A percentile compares a stretch with the other conserved stretches of the same genome.
phyloP scores from a whole-genome alignment of 1,140 invertebrate genomes.

The Kradibia gibbosae region DNA sequence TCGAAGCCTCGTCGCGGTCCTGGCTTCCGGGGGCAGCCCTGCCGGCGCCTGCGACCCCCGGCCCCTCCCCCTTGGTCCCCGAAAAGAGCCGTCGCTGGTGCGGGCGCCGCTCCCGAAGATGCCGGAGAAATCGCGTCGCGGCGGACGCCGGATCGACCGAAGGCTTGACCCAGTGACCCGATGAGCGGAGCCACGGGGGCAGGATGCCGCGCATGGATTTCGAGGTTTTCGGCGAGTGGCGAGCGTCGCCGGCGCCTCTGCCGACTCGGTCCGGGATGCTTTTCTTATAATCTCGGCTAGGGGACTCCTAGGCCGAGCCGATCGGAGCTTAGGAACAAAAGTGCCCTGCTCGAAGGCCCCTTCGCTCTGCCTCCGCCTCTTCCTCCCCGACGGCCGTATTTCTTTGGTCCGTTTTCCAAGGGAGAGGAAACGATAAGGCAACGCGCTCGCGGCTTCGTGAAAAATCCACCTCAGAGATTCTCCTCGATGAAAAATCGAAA shows the following conservation, averaged over 20 bases:
- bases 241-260: not conserved
- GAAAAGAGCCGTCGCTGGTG: conserved; percentile 23
- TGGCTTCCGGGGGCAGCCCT: not conserved
- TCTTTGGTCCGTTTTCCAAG: not conserved
- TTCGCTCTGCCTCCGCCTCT: not conserved
- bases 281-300: too few relatives aligned
- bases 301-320: too few relatives aligned
- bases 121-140: conserved; percentile 14
- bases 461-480: not conserved
- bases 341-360: not conserved
- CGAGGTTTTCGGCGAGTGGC: not conserved
- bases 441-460: not conserved
- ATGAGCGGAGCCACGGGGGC: not conserved
- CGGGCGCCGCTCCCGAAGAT: conserved; percentile 8
- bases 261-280: not conserved
- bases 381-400: too few relatives aligned
- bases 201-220: not conserved
- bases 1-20: not conserved
- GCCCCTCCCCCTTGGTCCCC: not conserved
- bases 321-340: too few relatives aligned
- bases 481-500: not conserved
- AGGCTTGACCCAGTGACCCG: conserved; percentile 50
- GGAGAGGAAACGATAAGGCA: not conserved
- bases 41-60: not conserved
- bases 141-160: conserved; percentile 37